A percentile compares a stretch with the other conserved stretches of the same genome.
These are phyloP conservation scores for Platynereis dumerilii DNA, from an alignment of 2,888 invertebrate genomes.

Conservation along the genomic window DNA sequence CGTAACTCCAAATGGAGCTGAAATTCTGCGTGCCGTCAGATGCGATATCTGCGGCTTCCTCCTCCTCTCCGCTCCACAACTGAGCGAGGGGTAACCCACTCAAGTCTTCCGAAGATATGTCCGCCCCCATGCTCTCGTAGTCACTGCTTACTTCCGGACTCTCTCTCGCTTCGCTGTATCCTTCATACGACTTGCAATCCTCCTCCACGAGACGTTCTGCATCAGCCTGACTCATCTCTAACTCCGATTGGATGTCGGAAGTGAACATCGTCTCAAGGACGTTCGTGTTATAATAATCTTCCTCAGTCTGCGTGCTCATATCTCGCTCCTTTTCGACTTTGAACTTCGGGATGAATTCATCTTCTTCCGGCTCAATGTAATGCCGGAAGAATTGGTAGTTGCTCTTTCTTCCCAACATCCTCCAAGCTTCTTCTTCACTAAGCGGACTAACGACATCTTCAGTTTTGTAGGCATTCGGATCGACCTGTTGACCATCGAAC, in stretches of 20 bases:
- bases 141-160: constrained; percentile 25
- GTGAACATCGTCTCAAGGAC: constrained; percentile 13
- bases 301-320: constrained; percentile 70
- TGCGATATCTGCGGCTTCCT: neutral
- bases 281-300: neutral
- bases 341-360: constrained; percentile 73
- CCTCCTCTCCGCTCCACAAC: constrained; percentile 15
- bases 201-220: constrained; percentile 12
- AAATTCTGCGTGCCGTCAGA: neutral
- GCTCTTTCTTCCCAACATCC: constrained; percentile 3
- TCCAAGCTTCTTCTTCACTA: too few relatives aligned
- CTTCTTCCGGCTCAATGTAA: neutral
- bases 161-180: neutral
- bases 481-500: neutral
- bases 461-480: too few relatives aligned
- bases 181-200: neutral
- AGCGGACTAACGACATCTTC: too few relatives aligned
- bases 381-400: constrained; percentile 12
- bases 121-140: constrained; percentile 29
- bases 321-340: constrained; percentile 67
- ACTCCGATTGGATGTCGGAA: constrained; percentile 23
- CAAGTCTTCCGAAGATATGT: constrained; percentile 27
- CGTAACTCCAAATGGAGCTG: constrained; percentile 27
- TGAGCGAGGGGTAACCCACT: constrained; percentile 8
- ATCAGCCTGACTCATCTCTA: constrained; percentile 23